Evolutionary conservation across 2,797 vertebrate genomes (phyloP), one percentile per base, ranked within the genome.

Genomic region (Tenualosa thibaudeaui): DNA sequence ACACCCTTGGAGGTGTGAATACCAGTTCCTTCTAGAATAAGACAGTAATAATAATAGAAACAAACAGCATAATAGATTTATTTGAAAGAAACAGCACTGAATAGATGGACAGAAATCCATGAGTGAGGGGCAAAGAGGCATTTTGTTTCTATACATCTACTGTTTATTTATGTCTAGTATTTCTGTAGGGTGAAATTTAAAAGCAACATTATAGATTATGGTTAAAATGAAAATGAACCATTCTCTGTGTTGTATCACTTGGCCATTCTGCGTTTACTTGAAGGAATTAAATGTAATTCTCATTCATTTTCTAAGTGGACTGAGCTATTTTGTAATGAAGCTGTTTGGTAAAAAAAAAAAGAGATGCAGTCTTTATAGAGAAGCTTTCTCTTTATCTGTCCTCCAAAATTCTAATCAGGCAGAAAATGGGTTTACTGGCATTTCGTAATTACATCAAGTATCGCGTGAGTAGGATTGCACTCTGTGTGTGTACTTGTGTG

Each of bases 391-490:
- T 40, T 40, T 12, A 3, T 26, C 31, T 75, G 68, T 75, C 68
- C 68, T 75, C 68, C 37, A 43, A 75, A 78, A 46, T 43, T 78
- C 15, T 22, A 78, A 78, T 78, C 40, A 78, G 26, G n/a, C 37
- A 53, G 56, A 81, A 86, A 88, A 84, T 84, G 6, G 62, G 43
- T 81, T 83, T 84, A 6, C 51, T 83, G 24, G 71, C 49, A 62
- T 86, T 78, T 88, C 22, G 31, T 85, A 24, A 78, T 81, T 31
- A 40, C 43, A 62, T n/a, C 49, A 81, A 31, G 83, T 83, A 40
- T 56, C 4, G 17, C 84, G 68, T 86, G 84, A 83, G 83, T 83
- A 86, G 84, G 85, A 51, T 50, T 56, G 58, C n/a, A 37, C 15
- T 22, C 24, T 49, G 5, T 71, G 60, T 82, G 56, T 81, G 31